Percentiles rank a stretch among this genome's conserved stretches.
Evolutionary conservation across 2,797 vertebrate species (phyloP).

Genomic region (Esox masquinongy): DNA sequence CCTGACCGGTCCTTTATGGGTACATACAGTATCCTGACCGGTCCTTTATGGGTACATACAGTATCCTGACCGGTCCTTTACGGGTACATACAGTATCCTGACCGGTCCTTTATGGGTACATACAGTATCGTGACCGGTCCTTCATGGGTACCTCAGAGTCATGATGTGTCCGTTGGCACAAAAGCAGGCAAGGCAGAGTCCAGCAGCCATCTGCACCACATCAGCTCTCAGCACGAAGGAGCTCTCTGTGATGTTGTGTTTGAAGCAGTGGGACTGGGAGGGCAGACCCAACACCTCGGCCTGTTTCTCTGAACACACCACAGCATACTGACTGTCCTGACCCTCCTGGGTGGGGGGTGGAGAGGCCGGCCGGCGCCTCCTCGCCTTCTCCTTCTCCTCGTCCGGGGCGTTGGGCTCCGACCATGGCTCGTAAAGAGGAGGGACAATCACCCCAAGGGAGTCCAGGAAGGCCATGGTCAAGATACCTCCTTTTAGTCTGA

Average conservation of each 20-base stretch:
- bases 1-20: not conserved
- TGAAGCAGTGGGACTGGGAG: conserved; percentile 87
- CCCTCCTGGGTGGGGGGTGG: conserved; percentile 87
- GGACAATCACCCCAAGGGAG: conserved; percentile 82
- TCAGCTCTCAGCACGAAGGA: conserved; percentile 95
- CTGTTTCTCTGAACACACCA: conserved; percentile 98
- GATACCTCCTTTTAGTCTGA: conserved; percentile 89
- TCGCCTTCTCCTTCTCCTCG: conserved; percentile 88
- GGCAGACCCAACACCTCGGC: conserved; percentile 94
- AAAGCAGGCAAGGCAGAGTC: conserved; percentile 94
- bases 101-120: not conserved
- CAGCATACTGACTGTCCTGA: conserved; percentile 91
- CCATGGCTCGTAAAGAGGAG: conserved; percentile 89
- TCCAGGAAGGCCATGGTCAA: conserved; percentile 92
- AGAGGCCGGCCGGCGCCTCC: conserved; percentile 86
- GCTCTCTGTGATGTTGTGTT: conserved; percentile 95
- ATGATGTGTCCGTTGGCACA: conserved; percentile 98
- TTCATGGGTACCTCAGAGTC: conserved; percentile 86
- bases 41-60: not conserved
- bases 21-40: too few species aligned
- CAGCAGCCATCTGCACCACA: conserved; percentile 83
- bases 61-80: not conserved
- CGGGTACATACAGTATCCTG: not conserved
- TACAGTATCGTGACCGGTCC: not conserved
- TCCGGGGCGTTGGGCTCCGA: conserved; percentile 87